phyloP scores from a whole-genome alignment of 2,113 vertebrate species.

The Chaetodon trifascialis region DNA sequence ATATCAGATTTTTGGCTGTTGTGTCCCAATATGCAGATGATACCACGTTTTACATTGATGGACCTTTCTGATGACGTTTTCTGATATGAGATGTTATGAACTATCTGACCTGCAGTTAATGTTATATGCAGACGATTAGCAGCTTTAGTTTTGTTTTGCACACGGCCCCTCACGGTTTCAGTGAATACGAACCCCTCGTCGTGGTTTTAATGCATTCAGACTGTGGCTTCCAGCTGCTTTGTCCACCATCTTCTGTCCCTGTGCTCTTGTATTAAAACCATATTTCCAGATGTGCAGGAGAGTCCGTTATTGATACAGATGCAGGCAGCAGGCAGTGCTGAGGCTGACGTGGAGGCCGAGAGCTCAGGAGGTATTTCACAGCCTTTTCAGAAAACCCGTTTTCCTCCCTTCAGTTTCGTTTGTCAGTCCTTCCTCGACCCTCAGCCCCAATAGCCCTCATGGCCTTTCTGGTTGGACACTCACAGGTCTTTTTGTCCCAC shows the following conservation, averaged over 20 bases:
- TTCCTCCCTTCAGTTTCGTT: conserved; percentile 32
- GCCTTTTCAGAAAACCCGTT: conserved; percentile 56
- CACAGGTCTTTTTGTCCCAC: conserved; percentile 36
- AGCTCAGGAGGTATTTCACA: conserved; percentile 84
- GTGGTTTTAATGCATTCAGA: too few relatives aligned
- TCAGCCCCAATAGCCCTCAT: conserved; percentile 20
- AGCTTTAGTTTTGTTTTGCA: too few relatives aligned
- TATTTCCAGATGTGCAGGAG: conserved; percentile 86
- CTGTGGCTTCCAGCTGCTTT: conserved; percentile 20
- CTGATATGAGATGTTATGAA: neutral
- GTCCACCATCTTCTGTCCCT: conserved; percentile 33
- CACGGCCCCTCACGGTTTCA: neutral
- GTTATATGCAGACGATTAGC: too few relatives aligned
- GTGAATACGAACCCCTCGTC: neutral
- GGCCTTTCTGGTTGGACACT: conserved; percentile 42
- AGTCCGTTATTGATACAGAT: conserved; percentile 80
- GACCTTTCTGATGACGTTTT: neutral
- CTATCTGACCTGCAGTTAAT: neutral
- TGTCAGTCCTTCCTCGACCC: conserved; percentile 45
- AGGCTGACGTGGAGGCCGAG: conserved; percentile 75
- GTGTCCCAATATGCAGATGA: neutral
- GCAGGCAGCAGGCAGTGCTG: conserved; percentile 76
- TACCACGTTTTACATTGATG: neutral
- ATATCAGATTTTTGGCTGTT: neutral
- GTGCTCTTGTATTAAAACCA: conserved; percentile 45